Evolutionary conservation across 2,888 invertebrate genomes (phyloP).

Genomic region (Fissipunctia ypsillon): DNA sequence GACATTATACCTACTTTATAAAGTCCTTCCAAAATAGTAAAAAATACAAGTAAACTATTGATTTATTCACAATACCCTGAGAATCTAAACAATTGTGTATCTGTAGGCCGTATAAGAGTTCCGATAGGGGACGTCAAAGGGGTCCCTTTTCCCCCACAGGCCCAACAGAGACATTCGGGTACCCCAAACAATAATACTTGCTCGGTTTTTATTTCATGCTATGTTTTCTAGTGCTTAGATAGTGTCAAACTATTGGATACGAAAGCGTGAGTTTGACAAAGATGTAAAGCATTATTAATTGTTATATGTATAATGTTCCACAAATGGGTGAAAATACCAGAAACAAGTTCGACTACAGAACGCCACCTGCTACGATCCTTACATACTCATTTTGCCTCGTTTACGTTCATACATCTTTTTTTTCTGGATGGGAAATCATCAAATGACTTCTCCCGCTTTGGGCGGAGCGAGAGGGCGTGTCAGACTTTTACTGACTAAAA

Average conservation of each 20-base stretch:
- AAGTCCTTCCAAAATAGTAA: background rate
- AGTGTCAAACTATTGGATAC: no score
- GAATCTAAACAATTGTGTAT: slow-evolving; percentile 44
- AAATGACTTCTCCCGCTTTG: no score
- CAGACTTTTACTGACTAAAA: no score
- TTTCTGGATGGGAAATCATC: no score
- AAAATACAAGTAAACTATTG: slow-evolving; percentile 20
- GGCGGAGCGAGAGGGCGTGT: no score
- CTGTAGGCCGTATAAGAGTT: slow-evolving; percentile 24
- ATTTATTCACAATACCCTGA: slow-evolving; percentile 26
- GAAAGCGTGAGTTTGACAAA: background rate
- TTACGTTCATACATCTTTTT: no score
- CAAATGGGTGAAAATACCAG: no score
- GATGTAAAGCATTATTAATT: background rate
- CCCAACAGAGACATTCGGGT: slow-evolving; percentile 23
- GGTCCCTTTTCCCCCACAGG: slow-evolving; percentile 13
- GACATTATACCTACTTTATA: background rate
- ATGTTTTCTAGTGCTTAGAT: background rate
- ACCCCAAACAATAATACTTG: slow-evolving; percentile 35
- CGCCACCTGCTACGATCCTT: no score
- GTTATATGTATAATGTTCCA: no score
- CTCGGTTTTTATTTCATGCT: slow-evolving; percentile 21
- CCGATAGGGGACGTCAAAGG: slow-evolving; percentile 39
- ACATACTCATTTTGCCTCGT: no score
- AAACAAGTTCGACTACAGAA: no score